A percentile compares a stretch with the other conserved stretches of the same genome.
Evolutionary conservation across 2,888 invertebrate species (phyloP).

Genomic region (Serripes groenlandicus): DNA sequence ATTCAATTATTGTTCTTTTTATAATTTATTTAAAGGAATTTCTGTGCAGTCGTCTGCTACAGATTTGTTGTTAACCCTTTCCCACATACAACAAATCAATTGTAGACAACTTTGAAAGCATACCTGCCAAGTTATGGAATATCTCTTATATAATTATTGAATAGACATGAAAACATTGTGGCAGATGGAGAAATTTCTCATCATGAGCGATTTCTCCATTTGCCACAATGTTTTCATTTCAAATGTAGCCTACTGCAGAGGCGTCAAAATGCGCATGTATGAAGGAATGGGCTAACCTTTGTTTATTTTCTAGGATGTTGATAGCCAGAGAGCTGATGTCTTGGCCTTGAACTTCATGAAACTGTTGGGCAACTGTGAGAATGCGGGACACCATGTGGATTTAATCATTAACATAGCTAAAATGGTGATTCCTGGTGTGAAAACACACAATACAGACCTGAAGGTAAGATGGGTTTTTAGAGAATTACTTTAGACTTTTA

Average conservation of each 20-base stretch:
- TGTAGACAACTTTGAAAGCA: too few relatives aligned
- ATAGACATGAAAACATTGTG: background rate
- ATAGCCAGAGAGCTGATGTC: conserved; percentile 44
- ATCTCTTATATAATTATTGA: too few relatives aligned
- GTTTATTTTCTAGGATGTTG: conserved; percentile 25
- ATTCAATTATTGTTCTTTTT: too few relatives aligned
- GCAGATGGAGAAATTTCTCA: background rate
- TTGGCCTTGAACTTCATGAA: conserved; percentile 54
- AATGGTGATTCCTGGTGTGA: background rate
- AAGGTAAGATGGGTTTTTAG: conserved; percentile 30
- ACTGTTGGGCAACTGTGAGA: conserved; percentile 46
- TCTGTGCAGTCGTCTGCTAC: too few relatives aligned
- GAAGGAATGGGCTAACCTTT: too few relatives aligned
- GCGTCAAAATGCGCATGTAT: too few relatives aligned
- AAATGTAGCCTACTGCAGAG: too few relatives aligned
- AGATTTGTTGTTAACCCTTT: too few relatives aligned
- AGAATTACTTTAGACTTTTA: too few relatives aligned
- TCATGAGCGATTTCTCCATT: conserved; percentile 7
- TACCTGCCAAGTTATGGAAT: too few relatives aligned
- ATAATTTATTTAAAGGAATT: too few relatives aligned
- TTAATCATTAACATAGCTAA: conserved; percentile 34
- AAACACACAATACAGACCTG: background rate
- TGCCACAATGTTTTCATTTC: background rate
- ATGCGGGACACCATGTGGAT: conserved; percentile 44
- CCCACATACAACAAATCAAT: too few relatives aligned